Base-by-base conservation (phyloP, 2,888 invertebrate species). In the Luperina testacea region DNA sequence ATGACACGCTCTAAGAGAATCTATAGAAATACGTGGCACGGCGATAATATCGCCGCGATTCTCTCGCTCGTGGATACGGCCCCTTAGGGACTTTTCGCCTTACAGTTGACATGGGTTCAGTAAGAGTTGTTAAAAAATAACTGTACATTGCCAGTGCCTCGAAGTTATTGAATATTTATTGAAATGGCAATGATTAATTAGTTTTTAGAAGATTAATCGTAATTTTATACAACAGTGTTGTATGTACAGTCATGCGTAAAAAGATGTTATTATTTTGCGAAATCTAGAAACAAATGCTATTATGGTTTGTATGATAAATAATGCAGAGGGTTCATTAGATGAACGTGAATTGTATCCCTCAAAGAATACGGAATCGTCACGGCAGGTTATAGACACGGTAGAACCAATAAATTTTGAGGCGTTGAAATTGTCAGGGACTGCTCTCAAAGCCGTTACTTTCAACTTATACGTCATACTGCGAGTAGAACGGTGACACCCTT, bases 141-240 rank as follows among this genome's bases (percentile, higher is more conserved):
- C 27, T 27, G 9, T 75, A 75, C 15, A 64, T 42, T 57, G 53
- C 27, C 48, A 27, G 45, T 64, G 24, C 38, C 27, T 81, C 20
- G 32, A n/a, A n/a, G 2, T 53, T 42, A 48, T 20, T 65, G 5
- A 74, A 79, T 57, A n/a, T 57, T 48, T n/a, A 65, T 61, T 61
- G 51, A 24, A 48, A 69, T 45, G 71, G 38, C 68, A 76, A 65
- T 72, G 24, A 81, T 75, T 42, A 69, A 72, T 42, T 83, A 1
- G 45, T 72, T 57, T 75, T 61, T 68, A 64, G 72, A 59, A 71
- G 20, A 48, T 65, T 48, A 11, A 45, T 38, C 15, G 24, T 38
- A 45, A 68, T 65, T 77, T 38, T 57, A 68, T 75, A 75, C 78
- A 83, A 57, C 45, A 65, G 4, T 74, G 72, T 82, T 74, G 64